phyloP scores from a whole-genome alignment of 2,797 vertebrate species.

The Gila robusta region DNA sequence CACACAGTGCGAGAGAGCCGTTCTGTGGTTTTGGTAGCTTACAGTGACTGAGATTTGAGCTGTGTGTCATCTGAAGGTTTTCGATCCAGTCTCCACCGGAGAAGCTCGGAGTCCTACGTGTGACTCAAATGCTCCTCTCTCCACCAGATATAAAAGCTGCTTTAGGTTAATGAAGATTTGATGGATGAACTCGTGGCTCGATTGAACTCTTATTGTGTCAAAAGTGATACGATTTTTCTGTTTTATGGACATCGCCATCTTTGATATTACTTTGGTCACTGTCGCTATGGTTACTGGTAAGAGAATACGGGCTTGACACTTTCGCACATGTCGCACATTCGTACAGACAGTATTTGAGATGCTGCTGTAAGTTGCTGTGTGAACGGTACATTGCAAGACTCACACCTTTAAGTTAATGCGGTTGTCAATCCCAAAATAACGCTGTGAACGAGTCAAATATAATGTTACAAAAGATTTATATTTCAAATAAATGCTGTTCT shows the following conservation, averaged over 20 bases:
- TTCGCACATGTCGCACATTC: not conserved
- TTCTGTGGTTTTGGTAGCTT: not conserved
- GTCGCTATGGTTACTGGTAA: not conserved
- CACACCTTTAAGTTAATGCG: not conserved
- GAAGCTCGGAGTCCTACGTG: not conserved
- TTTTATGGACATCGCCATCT: not conserved
- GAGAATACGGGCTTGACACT: not conserved
- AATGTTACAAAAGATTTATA: not conserved
- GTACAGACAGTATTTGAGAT: not conserved
- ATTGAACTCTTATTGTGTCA: not conserved
- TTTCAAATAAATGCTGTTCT: not conserved
- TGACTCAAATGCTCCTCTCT: not conserved
- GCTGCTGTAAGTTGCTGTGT: not conserved
- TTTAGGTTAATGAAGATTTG: not conserved
- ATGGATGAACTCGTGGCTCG: not conserved
- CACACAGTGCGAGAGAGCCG: not conserved
- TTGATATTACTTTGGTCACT: not conserved
- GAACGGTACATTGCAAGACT: not conserved
- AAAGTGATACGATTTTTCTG: not conserved
- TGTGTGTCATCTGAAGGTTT: not conserved
- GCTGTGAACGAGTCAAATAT: not conserved
- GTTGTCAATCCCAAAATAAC: not conserved
- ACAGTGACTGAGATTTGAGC: not conserved
- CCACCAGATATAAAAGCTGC: not conserved
- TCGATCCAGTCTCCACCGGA: not conserved